Evolutionary conservation across 2,888 invertebrate genomes (phyloP), one percentile per base, ranked within the genome.

Genomic region (Tetramorium bicarinatum): DNA sequence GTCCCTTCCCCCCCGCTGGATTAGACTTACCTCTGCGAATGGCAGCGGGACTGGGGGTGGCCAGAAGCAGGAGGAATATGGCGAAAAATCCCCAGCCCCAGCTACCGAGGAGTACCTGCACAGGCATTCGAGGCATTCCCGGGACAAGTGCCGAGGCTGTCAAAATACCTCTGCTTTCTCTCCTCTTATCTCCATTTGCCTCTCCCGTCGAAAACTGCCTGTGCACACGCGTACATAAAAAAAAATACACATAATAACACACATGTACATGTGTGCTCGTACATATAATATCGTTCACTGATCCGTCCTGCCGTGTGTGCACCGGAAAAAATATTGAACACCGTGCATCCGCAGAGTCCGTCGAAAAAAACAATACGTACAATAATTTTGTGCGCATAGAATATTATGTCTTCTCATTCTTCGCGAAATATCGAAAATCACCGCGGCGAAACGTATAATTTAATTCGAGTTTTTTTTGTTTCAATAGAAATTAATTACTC

Each of bases 1-100:
- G 4, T n/a, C 34, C 21, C 21, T 29, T 29, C 3, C 3, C 34
- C 11, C 18, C 59, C 29, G 29, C 4, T 29, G 87, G 86, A 88
- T 92, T 89, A 91, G 89, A 86, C 91, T 94, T 92, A 94, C 94
- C 94, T 93, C 94, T 94, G 88, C 94, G 94, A 84, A 93, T 91
- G 81, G 93, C 93, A 75, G 95, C 94, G 79, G 94, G 94, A 91
- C 94, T 94, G 83, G 94, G 94, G 90, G 92, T 94, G 87, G 93
- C 93, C 69, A 95, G 92, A 61, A 93, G 90, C 88, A 95, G 92
- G 81, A 94, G 87, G 87, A 92, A 90, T 87, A 94, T 90, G 87
- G 89, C 92, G 91, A 94, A 91, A 88, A 93, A 92, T 88, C 93
- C 91, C 92, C 92, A 92, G 90, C 91, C 90, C 90, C 89, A 91